Evolutionary conservation across 1,140 invertebrate species (phyloP).

Genomic region (Pygmarrhopalites habei): DNA sequence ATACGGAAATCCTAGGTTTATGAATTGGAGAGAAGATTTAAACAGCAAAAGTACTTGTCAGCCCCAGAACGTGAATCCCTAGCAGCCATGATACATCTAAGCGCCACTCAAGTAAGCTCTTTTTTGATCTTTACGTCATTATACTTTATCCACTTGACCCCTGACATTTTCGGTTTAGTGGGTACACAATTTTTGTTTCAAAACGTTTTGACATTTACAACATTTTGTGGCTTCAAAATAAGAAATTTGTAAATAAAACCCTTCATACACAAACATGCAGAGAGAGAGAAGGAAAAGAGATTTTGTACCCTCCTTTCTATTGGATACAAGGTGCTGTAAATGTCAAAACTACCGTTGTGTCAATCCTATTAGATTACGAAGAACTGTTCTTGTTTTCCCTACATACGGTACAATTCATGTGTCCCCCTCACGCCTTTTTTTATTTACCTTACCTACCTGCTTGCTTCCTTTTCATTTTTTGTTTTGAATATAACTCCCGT

Average conservation of each 20-base stretch:
- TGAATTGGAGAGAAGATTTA: constrained; percentile 93
- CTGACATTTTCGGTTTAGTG: background rate
- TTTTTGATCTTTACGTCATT: too few species aligned
- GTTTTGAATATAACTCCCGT: too few species aligned
- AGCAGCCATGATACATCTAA: constrained; percentile 53
- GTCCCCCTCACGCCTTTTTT: background rate
- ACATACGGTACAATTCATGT: background rate
- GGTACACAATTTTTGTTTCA: background rate
- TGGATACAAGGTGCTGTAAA: too few species aligned
- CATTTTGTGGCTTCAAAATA: too few species aligned
- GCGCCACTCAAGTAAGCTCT: constrained; percentile 56
- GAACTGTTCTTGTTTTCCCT: too few species aligned
- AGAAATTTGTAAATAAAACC: too few species aligned
- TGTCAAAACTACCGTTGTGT: background rate
- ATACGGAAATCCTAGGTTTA: too few species aligned
- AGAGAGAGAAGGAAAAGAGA: too few species aligned
- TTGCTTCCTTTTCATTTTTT: background rate
- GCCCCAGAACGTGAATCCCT: constrained; percentile 62
- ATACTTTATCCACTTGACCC: background rate
- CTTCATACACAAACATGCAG: too few species aligned
- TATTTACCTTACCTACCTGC: background rate
- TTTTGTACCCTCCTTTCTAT: too few species aligned
- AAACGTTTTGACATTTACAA: too few species aligned
- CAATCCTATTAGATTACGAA: background rate
- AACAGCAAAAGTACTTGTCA: constrained; percentile 63